Evolutionary conservation across 2,797 vertebrate species (phyloP).

Genomic region (Ctenopoma multispine): DNA sequence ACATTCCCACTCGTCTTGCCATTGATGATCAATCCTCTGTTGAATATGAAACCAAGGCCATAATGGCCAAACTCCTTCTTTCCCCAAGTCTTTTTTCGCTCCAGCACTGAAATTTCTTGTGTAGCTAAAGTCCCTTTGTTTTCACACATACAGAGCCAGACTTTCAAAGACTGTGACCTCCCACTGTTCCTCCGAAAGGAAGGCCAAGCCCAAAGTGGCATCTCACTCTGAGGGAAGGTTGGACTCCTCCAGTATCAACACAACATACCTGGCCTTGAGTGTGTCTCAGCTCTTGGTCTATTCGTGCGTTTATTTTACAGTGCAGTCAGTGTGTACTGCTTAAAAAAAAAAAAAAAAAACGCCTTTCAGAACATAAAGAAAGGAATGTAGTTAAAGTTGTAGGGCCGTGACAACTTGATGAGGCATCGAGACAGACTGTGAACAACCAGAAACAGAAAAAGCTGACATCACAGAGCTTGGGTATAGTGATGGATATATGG

Average conservation of each 20-base stretch:
- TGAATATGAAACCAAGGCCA: constrained; percentile 62
- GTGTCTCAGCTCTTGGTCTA: constrained; percentile 61
- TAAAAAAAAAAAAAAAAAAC: constrained; percentile 43
- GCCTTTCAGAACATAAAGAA: constrained; percentile 66
- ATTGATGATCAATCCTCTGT: constrained; percentile 67
- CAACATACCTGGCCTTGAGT: constrained; percentile 62
- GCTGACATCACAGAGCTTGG: constrained; percentile 55
- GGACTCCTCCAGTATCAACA: constrained; percentile 59
- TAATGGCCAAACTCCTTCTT: constrained; percentile 37
- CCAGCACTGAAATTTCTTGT: constrained; percentile 27
- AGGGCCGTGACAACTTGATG: constrained; percentile 70
- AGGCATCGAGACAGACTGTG: constrained; percentile 65
- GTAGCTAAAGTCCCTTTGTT: constrained; percentile 49
- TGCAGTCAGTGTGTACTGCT: constrained; percentile 38
- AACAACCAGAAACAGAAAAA: constrained; percentile 60
- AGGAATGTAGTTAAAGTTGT: constrained; percentile 73
- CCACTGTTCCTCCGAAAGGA: constrained; percentile 42
- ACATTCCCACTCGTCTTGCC: constrained; percentile 27
- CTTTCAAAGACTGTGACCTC: constrained; percentile 54
- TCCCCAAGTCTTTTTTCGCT: constrained; percentile 21
- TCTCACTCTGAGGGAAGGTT: constrained; percentile 44
- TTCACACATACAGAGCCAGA: constrained; percentile 39
- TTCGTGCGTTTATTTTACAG: constrained; percentile 64
- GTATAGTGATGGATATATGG: constrained; percentile 59
- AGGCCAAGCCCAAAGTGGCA: constrained; percentile 58